A percentile compares a stretch with the other conserved stretches of the same genome.
Evolutionary conservation across 2,888 invertebrate genomes (phyloP).

Genomic region (Halictus quadricinctus): DNA sequence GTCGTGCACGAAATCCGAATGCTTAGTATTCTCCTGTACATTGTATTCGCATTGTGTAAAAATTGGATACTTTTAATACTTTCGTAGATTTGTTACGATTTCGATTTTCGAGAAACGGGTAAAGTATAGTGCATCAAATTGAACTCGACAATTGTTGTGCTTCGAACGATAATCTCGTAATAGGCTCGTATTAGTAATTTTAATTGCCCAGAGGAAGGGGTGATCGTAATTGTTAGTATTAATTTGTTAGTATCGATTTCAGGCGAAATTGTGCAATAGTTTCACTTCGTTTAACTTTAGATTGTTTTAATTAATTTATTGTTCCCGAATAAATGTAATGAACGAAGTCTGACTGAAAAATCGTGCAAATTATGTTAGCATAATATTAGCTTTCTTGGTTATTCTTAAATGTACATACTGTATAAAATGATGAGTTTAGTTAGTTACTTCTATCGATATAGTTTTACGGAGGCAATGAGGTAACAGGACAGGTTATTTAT

Average conservation of each 20-base stretch:
- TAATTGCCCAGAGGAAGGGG: not conserved
- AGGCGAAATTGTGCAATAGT: conserved; percentile 43
- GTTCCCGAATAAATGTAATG: conserved; percentile 34
- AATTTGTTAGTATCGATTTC: conserved; percentile 15
- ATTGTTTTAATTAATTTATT: conserved; percentile 51
- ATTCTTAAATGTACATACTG: not conserved
- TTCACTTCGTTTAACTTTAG: conserved; percentile 50
- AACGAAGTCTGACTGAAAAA: conserved; percentile 50
- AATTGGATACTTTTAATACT: not conserved
- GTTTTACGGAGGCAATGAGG: not conserved
- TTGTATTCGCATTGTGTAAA: not conserved
- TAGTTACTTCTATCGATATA: conserved; percentile 1
- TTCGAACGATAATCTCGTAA: not conserved
- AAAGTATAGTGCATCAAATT: not conserved
- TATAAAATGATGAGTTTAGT: conserved; percentile 9
- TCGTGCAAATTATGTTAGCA: conserved; percentile 28
- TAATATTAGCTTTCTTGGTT: conserved; percentile 5
- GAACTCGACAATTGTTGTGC: not conserved
- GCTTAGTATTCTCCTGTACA: not conserved
- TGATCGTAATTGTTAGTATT: not conserved
- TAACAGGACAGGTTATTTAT: not conserved
- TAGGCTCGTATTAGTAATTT: not conserved
- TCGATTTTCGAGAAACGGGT: not conserved
- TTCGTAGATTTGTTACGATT: not conserved
- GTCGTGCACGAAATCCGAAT: not conserved